Evolutionary conservation across 2,113 vertebrate species (phyloP).

Genomic region (Mormoops blainvillei): DNA sequence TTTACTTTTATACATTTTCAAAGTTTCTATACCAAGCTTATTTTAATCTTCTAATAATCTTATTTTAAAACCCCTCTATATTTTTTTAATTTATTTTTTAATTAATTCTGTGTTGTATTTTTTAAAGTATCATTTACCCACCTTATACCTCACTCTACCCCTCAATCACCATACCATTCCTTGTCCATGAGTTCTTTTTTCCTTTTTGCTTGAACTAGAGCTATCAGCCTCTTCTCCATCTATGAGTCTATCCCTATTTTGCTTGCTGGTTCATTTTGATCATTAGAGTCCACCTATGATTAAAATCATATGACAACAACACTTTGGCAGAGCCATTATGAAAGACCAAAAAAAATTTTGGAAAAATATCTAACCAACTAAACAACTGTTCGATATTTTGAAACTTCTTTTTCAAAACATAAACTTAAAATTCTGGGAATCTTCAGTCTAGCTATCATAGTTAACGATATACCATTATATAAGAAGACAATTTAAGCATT

Average conservation of each 20-base stretch:
- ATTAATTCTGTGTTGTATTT: no score
- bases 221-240: no score
- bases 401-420: slow-evolving; percentile 52
- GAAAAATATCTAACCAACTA: slow-evolving; percentile 17
- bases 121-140: no score
- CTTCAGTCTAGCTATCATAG: slow-evolving; percentile 80
- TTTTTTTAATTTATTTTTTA: not conserved
- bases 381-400: slow-evolving; percentile 42
- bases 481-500: slow-evolving; percentile 60
- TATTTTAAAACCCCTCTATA: not conserved
- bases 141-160: no score
- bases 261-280: no score
- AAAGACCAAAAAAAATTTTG: slow-evolving; percentile 70
- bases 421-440: slow-evolving; percentile 67
- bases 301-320: slow-evolving; percentile 49
- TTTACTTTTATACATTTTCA: not conserved
- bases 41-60: not conserved
- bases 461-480: slow-evolving; percentile 80
- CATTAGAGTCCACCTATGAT: no score
- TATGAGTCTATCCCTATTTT: no score
- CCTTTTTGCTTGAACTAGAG: no score
- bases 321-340: slow-evolving; percentile 86
- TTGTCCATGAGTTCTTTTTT: no score
- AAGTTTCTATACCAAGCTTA: not conserved
- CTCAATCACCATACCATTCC: no score